A percentile compares a stretch with the other conserved stretches of the same genome.
phyloP scores from a whole-genome alignment of 2,888 invertebrate genomes.

The Hyalella azteca region DNA sequence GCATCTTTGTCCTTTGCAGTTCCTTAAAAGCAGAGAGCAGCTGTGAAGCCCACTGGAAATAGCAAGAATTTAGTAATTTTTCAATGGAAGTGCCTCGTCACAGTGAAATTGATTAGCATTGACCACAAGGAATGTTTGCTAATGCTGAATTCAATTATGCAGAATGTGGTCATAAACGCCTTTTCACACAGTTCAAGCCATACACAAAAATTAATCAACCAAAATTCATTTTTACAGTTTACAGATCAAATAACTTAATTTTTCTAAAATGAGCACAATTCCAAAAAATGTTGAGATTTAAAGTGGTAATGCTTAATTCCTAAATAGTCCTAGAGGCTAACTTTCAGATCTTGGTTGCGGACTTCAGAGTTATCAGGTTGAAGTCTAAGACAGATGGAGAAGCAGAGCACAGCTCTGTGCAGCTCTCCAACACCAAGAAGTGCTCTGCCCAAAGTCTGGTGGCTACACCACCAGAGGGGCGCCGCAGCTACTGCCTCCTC shows the following conservation, averaged over 20 bases:
- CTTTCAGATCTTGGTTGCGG: constrained; percentile 63
- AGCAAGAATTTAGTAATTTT: neutral
- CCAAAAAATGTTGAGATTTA: too few species aligned
- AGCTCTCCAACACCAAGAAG: constrained; percentile 64
- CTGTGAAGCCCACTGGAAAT: constrained; percentile 28
- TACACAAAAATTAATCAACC: too few species aligned
- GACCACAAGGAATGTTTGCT: too few species aligned
- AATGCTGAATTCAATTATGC: too few species aligned
- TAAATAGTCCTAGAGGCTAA: constrained; percentile 15
- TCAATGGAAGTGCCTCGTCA: too few species aligned
- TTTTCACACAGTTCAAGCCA: too few species aligned
- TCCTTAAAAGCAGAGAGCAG: neutral
- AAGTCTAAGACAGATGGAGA: constrained; percentile 63
- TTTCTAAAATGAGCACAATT: too few species aligned
- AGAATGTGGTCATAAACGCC: too few species aligned
- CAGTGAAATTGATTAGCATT: too few species aligned
- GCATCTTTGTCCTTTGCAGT: neutral
- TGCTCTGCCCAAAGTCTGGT: constrained; percentile 64
- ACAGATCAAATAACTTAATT: too few species aligned
- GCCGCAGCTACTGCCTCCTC: constrained; percentile 61
- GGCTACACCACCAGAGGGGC: constrained; percentile 64
- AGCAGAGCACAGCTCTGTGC: constrained; percentile 62
- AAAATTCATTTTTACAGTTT: too few species aligned
- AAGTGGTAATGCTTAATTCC: too few species aligned
- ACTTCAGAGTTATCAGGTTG: constrained; percentile 62